phyloP scores from a whole-genome alignment of 2,113 vertebrate species.

The Ellobius talpinus region DNA sequence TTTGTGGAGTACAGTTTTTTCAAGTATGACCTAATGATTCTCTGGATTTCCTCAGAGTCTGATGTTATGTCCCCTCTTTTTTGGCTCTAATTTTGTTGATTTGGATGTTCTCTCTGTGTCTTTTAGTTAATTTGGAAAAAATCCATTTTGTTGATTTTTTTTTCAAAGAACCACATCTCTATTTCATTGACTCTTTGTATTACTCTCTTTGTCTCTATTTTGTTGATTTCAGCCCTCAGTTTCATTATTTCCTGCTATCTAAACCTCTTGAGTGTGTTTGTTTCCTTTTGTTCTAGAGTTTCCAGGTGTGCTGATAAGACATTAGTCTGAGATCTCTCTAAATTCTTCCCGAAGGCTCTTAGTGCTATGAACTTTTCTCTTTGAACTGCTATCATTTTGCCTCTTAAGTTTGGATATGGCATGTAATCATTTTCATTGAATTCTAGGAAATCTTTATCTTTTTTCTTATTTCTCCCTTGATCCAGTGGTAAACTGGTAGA shows the following conservation, averaged over 20 bases:
- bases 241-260: background rate
- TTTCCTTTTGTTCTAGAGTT: background rate
- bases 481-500: background rate
- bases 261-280: background rate
- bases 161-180: background rate
- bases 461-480: background rate
- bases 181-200: background rate
- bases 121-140: background rate
- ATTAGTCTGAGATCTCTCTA: background rate
- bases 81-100: background rate
- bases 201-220: background rate
- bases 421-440: background rate
- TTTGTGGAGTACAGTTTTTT: background rate
- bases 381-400: background rate
- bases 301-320: background rate
- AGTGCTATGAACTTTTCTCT: background rate
- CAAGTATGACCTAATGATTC: background rate
- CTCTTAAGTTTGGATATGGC: background rate
- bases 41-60: background rate
- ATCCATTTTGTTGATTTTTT: background rate
- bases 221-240: background rate
- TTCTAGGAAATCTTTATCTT: background rate
- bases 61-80: background rate
- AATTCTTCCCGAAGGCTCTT: background rate
- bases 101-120: background rate